phyloP scores from a whole-genome alignment of 92 coral and sea anemone species.

The Epizoanthus scotinus region DNA sequence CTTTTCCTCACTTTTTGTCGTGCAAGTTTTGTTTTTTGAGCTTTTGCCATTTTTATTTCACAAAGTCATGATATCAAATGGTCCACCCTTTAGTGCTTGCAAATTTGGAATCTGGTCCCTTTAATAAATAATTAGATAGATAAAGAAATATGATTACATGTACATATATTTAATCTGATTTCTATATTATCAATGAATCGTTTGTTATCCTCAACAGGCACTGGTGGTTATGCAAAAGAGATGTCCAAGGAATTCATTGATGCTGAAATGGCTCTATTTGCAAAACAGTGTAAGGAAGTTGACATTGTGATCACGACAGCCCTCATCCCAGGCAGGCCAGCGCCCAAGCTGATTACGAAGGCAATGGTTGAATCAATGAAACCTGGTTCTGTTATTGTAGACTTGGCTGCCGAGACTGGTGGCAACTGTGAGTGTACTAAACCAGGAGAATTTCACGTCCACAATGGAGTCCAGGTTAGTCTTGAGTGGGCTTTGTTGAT shows the following conservation, averaged over 20 bases:
- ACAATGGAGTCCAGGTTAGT: conserved; percentile 97
- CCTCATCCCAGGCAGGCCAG: conserved; percentile 95
- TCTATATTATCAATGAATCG: too few relatives aligned
- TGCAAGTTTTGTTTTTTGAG: too few relatives aligned
- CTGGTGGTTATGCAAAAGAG: conserved; percentile 94
- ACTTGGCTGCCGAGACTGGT: conserved; percentile 94
- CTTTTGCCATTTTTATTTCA: too few relatives aligned
- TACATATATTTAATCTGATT: too few relatives aligned
- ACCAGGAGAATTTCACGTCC: conserved; percentile 89
- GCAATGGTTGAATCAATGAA: conserved; percentile 98
- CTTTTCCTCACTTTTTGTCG: too few relatives aligned
- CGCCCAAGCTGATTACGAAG: conserved; percentile 91
- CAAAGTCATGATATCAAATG: too few relatives aligned
- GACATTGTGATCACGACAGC: conserved; percentile 96
- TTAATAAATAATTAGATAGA: too few relatives aligned
- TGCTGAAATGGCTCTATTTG: conserved; percentile 91
- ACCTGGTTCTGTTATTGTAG: conserved; percentile 97
- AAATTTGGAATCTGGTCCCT: too few relatives aligned
- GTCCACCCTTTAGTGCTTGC: too few relatives aligned
- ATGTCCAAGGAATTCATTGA: conserved; percentile 84
- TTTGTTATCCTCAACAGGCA: conserved; percentile 47
- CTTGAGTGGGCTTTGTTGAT: background rate
- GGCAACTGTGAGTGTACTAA: conserved; percentile 96
- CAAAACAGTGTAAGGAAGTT: conserved; percentile 96
- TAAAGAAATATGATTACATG: too few relatives aligned